These are phyloP conservation scores for Pterobdella sp. DNA, from an alignment of 2,888 invertebrate species.

Conservation along the genomic window DNA sequence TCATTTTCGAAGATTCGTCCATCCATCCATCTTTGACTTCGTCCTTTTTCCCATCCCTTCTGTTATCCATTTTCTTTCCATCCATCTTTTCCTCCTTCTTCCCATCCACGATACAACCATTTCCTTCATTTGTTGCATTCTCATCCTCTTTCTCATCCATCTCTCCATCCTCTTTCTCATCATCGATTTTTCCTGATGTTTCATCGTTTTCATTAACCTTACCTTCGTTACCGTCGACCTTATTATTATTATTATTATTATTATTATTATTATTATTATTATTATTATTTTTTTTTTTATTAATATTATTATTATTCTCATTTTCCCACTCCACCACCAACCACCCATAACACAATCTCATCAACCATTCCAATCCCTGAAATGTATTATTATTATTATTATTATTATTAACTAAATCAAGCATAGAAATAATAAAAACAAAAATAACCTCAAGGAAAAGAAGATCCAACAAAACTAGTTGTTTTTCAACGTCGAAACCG, in stretches of 20 bases:
- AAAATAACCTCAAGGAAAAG: no score
- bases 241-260: constrained; percentile 3
- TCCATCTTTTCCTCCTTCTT: not conserved
- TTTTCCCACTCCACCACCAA: not conserved
- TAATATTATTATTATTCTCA: not conserved
- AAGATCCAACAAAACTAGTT: no score
- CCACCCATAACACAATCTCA: not conserved
- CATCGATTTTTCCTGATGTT: not conserved
- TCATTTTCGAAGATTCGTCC: not conserved
- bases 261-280: not conserved
- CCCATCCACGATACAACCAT: not conserved
- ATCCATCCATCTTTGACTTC: not conserved
- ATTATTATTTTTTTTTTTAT: not conserved
- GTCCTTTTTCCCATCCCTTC: not conserved
- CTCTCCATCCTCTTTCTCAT: constrained; percentile 7
- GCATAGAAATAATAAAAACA: not conserved
- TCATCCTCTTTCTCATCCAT: not conserved
- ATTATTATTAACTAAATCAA: no score
- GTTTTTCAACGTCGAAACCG: no score
- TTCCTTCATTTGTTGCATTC: not conserved
- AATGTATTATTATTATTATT: not conserved
- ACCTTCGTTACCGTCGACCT: not conserved
- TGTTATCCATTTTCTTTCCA: not conserved
- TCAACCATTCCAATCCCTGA: not conserved
- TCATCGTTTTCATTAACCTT: constrained; percentile 7